phyloP scores from a whole-genome alignment of 2,888 invertebrate species.

The Brachypterus glaber region DNA sequence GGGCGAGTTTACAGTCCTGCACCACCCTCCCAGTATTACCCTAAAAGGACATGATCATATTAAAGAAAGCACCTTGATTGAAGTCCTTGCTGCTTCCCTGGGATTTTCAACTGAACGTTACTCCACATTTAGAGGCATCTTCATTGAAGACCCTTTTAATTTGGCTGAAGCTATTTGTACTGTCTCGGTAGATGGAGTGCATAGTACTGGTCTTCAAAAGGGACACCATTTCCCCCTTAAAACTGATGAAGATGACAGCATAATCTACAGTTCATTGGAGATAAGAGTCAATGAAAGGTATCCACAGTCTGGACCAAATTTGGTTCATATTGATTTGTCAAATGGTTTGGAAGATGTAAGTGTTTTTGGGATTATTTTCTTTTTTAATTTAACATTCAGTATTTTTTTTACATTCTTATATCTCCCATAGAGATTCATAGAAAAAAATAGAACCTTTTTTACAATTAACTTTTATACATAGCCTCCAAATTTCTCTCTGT shows the following conservation, averaged over 20 bases:
- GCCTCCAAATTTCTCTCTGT: too few relatives aligned
- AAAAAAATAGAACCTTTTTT: too few relatives aligned
- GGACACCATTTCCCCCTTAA: slow-evolving; percentile 48
- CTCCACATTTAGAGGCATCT: slow-evolving; percentile 60
- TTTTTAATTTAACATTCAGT: too few relatives aligned
- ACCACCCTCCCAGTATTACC: slow-evolving; percentile 56
- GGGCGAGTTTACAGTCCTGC: slow-evolving; percentile 60
- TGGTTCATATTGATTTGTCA: slow-evolving; percentile 55
- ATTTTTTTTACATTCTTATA: too few relatives aligned
- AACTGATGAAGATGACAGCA: slow-evolving; percentile 54
- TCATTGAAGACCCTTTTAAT: slow-evolving; percentile 59
- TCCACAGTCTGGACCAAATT: slow-evolving; percentile 49
- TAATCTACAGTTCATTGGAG: slow-evolving; percentile 49
- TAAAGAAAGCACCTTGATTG: slow-evolving; percentile 55
- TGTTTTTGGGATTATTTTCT: slow-evolving; percentile 16
- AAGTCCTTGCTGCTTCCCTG: slow-evolving; percentile 60
- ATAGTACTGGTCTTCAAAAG: slow-evolving; percentile 45
- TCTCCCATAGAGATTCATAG: too few relatives aligned
- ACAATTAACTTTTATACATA: not conserved
- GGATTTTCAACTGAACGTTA: slow-evolving; percentile 65
- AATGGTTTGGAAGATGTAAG: slow-evolving; percentile 56
- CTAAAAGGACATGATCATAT: slow-evolving; percentile 58
- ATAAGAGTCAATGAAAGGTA: slow-evolving; percentile 52
- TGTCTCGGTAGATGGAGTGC: slow-evolving; percentile 60
- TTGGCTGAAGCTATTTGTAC: slow-evolving; percentile 63